These are phyloP conservation scores for Ecdyonurus torrentis DNA, from an alignment of 2,888 invertebrate species.

Conservation along the genomic window DNA sequence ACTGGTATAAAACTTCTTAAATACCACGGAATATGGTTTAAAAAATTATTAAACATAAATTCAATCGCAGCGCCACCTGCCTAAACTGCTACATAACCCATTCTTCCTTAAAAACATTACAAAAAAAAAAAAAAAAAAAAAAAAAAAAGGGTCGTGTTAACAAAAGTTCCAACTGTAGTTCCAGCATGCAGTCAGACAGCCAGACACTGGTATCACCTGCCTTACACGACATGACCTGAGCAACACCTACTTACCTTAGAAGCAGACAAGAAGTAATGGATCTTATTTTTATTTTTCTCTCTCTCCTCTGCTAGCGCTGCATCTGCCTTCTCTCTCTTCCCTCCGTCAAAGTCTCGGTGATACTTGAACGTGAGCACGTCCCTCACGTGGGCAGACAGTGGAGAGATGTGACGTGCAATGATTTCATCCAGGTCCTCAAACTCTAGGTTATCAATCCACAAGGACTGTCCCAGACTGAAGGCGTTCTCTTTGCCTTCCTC, in stretches of 20 bases:
- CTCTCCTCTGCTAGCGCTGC: constrained; percentile 79
- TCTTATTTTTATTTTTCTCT: constrained; percentile 68
- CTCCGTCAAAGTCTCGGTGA: constrained; percentile 58
- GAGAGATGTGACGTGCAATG: constrained; percentile 87
- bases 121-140: too few species aligned
- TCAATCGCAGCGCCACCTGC: too few species aligned
- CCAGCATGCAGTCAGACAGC: too few species aligned
- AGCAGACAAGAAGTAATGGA: constrained; percentile 74
- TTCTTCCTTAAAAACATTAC: too few species aligned
- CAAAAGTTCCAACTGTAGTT: too few species aligned
- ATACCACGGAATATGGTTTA: background rate
- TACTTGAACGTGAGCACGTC: constrained; percentile 88
- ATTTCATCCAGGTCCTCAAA: constrained; percentile 99
- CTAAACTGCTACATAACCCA: too few species aligned
- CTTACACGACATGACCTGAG: background rate
- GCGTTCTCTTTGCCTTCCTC: constrained; percentile 95
- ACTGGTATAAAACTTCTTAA: background rate
- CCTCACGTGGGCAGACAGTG: constrained; percentile 86
- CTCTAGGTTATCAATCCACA: constrained; percentile 79
- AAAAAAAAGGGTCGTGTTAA: too few species aligned
- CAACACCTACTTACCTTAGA: constrained; percentile 51
- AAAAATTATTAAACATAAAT: too few species aligned
- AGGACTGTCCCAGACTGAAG: constrained; percentile 75
- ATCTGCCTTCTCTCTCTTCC: constrained; percentile 73
- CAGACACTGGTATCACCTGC: background rate